A percentile compares a stretch with the other conserved stretches of the same genome.
These are phyloP conservation scores for Nyctibius grandis DNA, from an alignment of 2,797 vertebrate species.

Conservation along the genomic window DNA sequence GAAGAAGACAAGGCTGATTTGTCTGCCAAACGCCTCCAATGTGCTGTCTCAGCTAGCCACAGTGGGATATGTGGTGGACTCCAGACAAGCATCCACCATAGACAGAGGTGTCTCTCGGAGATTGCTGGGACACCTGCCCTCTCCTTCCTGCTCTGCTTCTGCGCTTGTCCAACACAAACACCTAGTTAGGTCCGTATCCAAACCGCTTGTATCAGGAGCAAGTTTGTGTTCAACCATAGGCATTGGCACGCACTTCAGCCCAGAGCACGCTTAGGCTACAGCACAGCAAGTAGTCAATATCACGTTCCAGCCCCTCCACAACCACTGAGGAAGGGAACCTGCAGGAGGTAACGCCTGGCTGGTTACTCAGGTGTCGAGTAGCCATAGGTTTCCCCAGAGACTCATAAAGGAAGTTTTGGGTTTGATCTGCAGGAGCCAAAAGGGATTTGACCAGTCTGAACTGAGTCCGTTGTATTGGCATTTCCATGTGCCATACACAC, in stretches of 20 bases:
- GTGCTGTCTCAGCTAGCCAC: neutral
- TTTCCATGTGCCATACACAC: neutral
- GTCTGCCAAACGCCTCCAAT: neutral
- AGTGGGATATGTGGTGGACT: neutral
- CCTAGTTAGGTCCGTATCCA: neutral
- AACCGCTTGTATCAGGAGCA: neutral
- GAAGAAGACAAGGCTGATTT: neutral
- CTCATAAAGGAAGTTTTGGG: neutral
- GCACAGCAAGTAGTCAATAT: neutral
- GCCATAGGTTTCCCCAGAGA: neutral
- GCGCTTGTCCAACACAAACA: neutral
- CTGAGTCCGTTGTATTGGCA: neutral
- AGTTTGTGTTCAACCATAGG: neutral
- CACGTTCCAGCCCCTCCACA: neutral
- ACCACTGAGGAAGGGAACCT: neutral
- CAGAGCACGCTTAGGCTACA: neutral
- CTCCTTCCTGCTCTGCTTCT: neutral
- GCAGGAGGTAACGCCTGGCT: neutral
- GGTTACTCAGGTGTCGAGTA: no score
- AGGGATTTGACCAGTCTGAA: neutral
- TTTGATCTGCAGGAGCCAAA: neutral
- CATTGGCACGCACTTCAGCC: fast-evolving
- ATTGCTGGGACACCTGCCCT: neutral
- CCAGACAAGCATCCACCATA: fast-evolving
- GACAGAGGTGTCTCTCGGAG: neutral